Evolutionary conservation across 1,140 invertebrate species (phyloP).

Genomic region (Aethina tumida): DNA sequence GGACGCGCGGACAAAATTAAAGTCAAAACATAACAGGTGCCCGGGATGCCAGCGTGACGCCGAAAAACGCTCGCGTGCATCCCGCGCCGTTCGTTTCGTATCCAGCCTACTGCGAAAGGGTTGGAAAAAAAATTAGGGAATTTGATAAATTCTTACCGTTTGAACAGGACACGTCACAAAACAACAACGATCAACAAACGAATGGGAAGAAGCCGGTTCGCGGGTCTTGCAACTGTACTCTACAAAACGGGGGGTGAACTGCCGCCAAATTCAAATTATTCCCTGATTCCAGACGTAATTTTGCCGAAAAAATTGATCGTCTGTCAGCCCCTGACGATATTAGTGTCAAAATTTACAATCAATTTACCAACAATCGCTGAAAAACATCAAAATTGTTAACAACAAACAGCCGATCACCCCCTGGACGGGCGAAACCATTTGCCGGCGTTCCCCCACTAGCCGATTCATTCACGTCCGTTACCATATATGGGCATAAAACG

Average conservation of each 20-base stretch:
- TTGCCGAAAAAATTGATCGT: background rate
- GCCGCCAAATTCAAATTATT: conserved; percentile 24
- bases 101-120: background rate
- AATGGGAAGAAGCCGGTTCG: conserved; percentile 30
- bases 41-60: conserved; percentile 7
- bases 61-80: conserved; percentile 1
- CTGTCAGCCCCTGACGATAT: background rate
- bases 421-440: background rate
- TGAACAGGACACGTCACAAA: conserved; percentile 31
- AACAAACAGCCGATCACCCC: background rate
- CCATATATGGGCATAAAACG: conserved; percentile 72
- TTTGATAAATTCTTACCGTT: conserved; percentile 26
- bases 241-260: conserved; percentile 15
- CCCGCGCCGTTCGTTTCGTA: background rate
- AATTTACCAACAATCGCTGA: conserved; percentile 7
- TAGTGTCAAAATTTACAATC: conserved; percentile 10
- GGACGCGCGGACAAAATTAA: conserved; percentile 3
- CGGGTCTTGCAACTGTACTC: conserved; percentile 18
- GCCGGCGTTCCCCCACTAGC: conserved; percentile 33
- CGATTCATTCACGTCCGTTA: conserved; percentile 50
- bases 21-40: conserved; percentile 12
- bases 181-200: conserved; percentile 26
- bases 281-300: background rate
- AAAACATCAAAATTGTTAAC: conserved; percentile 2
- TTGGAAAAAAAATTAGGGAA: conserved; percentile 5